Conservation (phyloP, 2,797 vertebrate species). For the Synaphobranchus kaupii region DNA sequence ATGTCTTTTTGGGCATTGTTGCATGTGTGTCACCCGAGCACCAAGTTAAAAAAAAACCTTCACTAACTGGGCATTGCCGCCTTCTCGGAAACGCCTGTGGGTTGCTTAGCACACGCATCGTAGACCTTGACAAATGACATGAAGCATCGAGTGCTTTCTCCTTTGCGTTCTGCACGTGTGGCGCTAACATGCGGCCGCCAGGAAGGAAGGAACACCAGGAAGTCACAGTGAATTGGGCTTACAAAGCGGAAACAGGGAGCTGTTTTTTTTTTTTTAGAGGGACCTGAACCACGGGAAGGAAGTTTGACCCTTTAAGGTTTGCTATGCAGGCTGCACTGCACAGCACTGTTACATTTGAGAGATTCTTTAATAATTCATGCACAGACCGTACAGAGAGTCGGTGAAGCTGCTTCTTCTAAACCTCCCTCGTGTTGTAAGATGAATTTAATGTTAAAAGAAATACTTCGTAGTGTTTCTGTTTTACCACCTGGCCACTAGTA, state of each 20-base stretch:
- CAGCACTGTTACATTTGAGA: constrained; percentile 24
- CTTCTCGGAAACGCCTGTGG: constrained; percentile 45
- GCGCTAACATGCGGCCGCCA: constrained; percentile 55
- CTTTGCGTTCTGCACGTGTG: constrained; percentile 54
- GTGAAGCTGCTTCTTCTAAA: constrained; percentile 7
- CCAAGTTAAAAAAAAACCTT: background rate
- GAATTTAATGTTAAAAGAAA: background rate
- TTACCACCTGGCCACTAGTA: background rate
- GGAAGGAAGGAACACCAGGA: constrained; percentile 49
- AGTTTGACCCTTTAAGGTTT: constrained; percentile 27
- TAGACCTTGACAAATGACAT: constrained; percentile 59
- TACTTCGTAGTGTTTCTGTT: background rate
- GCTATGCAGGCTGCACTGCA: background rate
- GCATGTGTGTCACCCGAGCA: background rate
- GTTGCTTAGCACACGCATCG: constrained; percentile 51
- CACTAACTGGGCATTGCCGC: background rate
- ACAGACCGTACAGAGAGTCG: constrained; percentile 24
- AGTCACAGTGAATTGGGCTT: constrained; percentile 50
- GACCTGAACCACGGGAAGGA: constrained; percentile 8
- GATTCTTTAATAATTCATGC: constrained; percentile 39
- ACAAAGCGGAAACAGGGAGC: constrained; percentile 35
- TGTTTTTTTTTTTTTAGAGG: constrained; percentile 31
- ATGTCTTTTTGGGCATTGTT: background rate
- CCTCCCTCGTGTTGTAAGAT: background rate
- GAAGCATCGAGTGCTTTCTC: constrained; percentile 58